Base-by-base conservation (phyloP, 92 coral and sea anemone genomes). In the Muricea muricata region DNA sequence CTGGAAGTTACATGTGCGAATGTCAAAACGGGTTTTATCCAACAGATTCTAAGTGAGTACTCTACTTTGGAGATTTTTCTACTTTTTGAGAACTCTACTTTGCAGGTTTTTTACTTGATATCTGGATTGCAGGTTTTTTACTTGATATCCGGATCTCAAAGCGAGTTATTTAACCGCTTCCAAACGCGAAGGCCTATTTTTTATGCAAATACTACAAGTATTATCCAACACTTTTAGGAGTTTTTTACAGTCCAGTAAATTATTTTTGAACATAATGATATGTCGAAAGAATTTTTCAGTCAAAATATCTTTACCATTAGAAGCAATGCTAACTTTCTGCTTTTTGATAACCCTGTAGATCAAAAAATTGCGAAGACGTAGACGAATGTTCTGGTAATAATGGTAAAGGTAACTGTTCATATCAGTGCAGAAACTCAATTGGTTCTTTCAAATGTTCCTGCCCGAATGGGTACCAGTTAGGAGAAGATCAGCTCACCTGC, bases 361-460 rank as follows among this genome's bases (percentile, higher is more conserved):
- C 98, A 33, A 91, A 92, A 28, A 87, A 79, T n/a, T 97, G 99
- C 58, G 89, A 73, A 21, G 99, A 97, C 82, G 90, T 92, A 60
- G 84, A 97, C 47, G 99, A 97, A 86, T 97, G 99, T 78, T 91
- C 91, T 4, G 58, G 81, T 81, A 95, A 97, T 79, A 71, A 72
- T 28, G 99, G 99, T 61, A 93, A 87, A 76, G 99, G 99, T 28
- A 93, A 97, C 63, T 97, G 99, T 54, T 96, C 92, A 30, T 93
- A 97, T 79, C 74, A 93, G 73, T 97, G 99, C 76, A 85, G 81
- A 25, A 97, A 97, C 78, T 86, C 91, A 10, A 89, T 79, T 9
- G 99, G 99, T 17, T 97, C 99, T 56, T 97, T 97, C 87, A 83
- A 79, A 89, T 97, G 99, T 33, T 97, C 98, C 0, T 97, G 99